These are phyloP conservation scores for Symphodus melops DNA, from an alignment of 2,113 vertebrate species.

Conservation along the genomic window DNA sequence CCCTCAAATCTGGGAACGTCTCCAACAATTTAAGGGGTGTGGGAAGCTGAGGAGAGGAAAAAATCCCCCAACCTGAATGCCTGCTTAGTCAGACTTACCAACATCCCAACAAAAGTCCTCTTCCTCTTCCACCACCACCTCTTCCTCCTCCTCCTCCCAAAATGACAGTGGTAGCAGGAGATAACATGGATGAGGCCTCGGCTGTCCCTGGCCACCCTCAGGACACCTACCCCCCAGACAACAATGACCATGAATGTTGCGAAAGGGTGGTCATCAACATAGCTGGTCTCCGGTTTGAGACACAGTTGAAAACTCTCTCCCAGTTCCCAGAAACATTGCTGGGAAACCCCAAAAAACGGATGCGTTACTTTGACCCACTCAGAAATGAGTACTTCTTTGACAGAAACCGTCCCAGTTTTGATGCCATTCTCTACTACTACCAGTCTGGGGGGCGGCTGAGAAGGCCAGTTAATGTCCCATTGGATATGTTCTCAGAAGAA, in stretches of 20 bases:
- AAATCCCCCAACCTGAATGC: constrained; percentile 70
- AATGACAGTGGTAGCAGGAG: constrained; percentile 97
- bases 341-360: constrained; percentile 89
- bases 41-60: constrained; percentile 76
- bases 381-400: constrained; percentile 92
- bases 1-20: constrained; percentile 72
- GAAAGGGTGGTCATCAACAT: constrained; percentile 99
- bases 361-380: constrained; percentile 96
- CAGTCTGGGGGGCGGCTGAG: constrained; percentile 95
- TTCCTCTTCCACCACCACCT: constrained; percentile 43
- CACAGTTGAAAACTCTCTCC: constrained; percentile 84
- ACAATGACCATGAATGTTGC: constrained; percentile 96
- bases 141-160: constrained; percentile 71
- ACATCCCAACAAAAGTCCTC: constrained; percentile 60
- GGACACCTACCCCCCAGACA: constrained; percentile 91
- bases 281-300: constrained; percentile 90
- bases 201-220: constrained; percentile 94
- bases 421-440: constrained; percentile 92
- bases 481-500: constrained; percentile 99
- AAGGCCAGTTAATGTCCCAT: constrained; percentile 94
- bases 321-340: constrained; percentile 86
- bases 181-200: constrained; percentile 96
- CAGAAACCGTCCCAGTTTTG: constrained; percentile 85
- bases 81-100: constrained; percentile 72
- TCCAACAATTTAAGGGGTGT: constrained; percentile 72